Percentiles rank a stretch among this genome's conserved stretches.
phyloP scores from a whole-genome alignment of 2,113 vertebrate genomes.

The Prionailurus bengalensis region DNA sequence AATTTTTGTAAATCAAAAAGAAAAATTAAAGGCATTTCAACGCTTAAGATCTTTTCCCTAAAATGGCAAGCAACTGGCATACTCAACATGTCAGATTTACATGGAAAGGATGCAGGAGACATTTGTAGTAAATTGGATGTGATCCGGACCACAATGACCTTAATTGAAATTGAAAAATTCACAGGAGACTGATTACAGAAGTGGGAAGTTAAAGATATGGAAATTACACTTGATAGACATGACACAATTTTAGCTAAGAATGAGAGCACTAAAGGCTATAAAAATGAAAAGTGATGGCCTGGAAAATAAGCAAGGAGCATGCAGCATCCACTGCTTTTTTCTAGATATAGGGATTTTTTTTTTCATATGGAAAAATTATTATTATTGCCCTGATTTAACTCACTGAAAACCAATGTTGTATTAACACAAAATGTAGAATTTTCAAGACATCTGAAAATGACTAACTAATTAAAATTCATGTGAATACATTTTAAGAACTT shows the following conservation, averaged over 20 bases:
- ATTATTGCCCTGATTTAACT: background rate
- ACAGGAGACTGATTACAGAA: constrained; percentile 74
- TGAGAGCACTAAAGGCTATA: background rate
- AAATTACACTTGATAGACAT: constrained; percentile 68
- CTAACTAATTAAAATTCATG: constrained; percentile 46
- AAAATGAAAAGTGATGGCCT: constrained; percentile 39
- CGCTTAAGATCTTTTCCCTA: background rate
- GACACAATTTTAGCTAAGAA: constrained; percentile 65
- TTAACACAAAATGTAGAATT: background rate
- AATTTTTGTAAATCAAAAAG: background rate
- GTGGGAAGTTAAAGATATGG: constrained; percentile 73
- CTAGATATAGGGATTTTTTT: background rate
- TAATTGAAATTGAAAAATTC: constrained; percentile 79
- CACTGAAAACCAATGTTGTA: background rate
- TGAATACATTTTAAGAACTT: background rate
- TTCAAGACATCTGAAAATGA: background rate
- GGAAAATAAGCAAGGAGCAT: background rate
- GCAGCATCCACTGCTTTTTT: background rate
- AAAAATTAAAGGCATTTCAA: background rate
- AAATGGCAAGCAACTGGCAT: background rate
- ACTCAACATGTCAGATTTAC: background rate
- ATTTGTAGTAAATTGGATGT: constrained; percentile 62
- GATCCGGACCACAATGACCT: constrained; percentile 76
- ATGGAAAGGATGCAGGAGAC: constrained; percentile 37
- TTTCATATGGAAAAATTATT: background rate